Percentiles rank a stretch among this genome's conserved stretches.
These are phyloP conservation scores for Bombus balteatus DNA, from an alignment of 1,140 invertebrate species.

Conservation along the genomic window DNA sequence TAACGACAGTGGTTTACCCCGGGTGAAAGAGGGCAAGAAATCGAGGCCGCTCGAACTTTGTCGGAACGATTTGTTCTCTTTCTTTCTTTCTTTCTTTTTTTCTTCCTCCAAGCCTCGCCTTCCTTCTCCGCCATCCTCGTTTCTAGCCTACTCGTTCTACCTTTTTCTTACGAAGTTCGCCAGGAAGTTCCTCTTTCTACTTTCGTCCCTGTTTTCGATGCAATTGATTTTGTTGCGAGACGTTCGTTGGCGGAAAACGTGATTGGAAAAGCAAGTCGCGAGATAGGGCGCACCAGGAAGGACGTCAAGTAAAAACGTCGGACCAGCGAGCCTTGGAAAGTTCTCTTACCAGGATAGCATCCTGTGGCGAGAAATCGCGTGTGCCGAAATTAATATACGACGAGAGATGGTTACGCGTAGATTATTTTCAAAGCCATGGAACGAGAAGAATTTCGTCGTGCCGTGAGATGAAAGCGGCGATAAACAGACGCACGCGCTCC, in stretches of 20 bases:
- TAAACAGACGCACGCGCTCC: constrained; percentile 9
- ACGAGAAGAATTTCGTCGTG: not conserved
- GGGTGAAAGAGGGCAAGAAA: not conserved
- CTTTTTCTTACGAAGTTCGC: no score
- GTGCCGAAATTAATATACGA: no score
- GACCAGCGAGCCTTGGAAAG: not conserved
- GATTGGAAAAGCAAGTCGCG: constrained; percentile 4
- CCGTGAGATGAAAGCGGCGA: constrained; percentile 36
- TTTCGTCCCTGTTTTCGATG: not conserved
- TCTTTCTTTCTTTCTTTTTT: not conserved
- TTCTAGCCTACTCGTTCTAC: not conserved
- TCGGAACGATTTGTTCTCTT: not conserved
- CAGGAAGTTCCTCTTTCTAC: not conserved
- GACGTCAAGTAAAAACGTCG: not conserved
- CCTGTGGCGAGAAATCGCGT: no score
- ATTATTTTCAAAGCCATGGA: no score
- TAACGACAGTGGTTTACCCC: constrained; percentile 34
- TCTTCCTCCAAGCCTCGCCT: not conserved
- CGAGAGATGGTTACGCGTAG: no score
- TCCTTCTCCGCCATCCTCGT: no score
- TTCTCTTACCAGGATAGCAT: no score
- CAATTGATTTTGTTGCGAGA: constrained; percentile 30
- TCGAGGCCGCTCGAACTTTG: constrained; percentile 8
- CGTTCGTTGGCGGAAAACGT: not conserved
- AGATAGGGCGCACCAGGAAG: not conserved